A percentile compares a stretch with the other conserved stretches of the same genome.
Conservation (phyloP, 1,140 invertebrate species). For the Aphelinus certus region DNA sequence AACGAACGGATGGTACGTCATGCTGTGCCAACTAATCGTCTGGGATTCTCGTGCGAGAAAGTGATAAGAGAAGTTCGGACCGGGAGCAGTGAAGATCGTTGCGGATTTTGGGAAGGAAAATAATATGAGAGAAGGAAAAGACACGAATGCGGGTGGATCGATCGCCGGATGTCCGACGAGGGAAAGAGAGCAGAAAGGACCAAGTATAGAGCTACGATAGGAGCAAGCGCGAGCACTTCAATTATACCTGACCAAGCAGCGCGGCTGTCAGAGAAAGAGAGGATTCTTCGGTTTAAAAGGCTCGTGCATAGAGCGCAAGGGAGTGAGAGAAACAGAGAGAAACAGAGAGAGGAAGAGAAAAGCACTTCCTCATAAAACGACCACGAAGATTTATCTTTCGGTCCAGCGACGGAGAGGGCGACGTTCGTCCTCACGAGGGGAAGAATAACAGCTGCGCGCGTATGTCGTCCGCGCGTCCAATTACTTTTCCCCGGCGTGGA, state of each 20-base stretch:
- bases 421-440: constrained; percentile 28
- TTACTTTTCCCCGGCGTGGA: constrained; percentile 45
- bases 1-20: too few species aligned
- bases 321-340: constrained; percentile 6
- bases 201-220: background rate
- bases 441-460: constrained; percentile 44
- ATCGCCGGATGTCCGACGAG: background rate
- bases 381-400: constrained; percentile 43
- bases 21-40: too few species aligned
- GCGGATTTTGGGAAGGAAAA: constrained; percentile 22
- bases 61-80: background rate
- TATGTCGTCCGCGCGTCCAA: constrained; percentile 46
- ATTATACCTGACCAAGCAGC: constrained; percentile 34
- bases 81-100: background rate
- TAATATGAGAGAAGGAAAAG: constrained; percentile 13
- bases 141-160: background rate
- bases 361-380: constrained; percentile 41
- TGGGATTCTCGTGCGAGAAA: background rate
- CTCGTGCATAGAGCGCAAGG: background rate
- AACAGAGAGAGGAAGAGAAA: constrained; percentile 1
- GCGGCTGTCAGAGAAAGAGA: too few species aligned
- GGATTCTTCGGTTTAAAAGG: too few species aligned
- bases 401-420: constrained; percentile 32
- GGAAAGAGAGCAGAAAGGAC: background rate
- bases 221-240: constrained; percentile 32